phyloP scores from a whole-genome alignment of 2,113 vertebrate genomes.

The Charadrius vociferus region DNA sequence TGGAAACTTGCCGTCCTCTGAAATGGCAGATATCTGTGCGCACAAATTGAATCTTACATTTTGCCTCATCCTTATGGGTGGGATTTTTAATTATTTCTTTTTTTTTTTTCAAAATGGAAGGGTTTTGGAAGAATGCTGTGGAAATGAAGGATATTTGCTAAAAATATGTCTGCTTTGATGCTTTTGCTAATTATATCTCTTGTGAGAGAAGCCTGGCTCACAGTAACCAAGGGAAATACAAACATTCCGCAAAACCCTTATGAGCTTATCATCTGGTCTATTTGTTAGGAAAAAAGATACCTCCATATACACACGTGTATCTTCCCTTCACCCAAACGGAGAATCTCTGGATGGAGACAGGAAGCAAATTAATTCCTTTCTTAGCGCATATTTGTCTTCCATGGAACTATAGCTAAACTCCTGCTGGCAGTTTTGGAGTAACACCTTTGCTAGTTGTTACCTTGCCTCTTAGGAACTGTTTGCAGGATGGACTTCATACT shows the following conservation, averaged over 20 bases:
- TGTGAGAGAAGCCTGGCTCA: neutral
- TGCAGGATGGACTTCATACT: neutral
- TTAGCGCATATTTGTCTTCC: neutral
- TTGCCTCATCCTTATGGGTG: neutral
- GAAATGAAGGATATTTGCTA: neutral
- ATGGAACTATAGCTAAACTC: neutral
- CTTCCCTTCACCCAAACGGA: neutral
- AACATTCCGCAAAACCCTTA: neutral
- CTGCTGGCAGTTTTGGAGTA: neutral
- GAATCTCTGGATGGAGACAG: neutral
- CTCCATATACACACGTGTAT: accelerated
- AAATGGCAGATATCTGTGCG: neutral
- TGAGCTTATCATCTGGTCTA: neutral
- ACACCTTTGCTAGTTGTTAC: neutral
- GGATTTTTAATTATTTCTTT: neutral
- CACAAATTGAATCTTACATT: neutral
- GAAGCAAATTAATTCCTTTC: neutral
- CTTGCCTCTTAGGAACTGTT: neutral
- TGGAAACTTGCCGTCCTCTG: neutral
- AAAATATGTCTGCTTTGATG: neutral
- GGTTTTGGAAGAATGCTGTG: neutral
- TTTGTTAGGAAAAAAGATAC: neutral
- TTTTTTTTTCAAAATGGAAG: neutral
- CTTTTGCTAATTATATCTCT: neutral
- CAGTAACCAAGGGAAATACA: neutral